Base-by-base conservation (phyloP, 2,888 invertebrate genomes). In the Dryocosmus kuriphilus region DNA sequence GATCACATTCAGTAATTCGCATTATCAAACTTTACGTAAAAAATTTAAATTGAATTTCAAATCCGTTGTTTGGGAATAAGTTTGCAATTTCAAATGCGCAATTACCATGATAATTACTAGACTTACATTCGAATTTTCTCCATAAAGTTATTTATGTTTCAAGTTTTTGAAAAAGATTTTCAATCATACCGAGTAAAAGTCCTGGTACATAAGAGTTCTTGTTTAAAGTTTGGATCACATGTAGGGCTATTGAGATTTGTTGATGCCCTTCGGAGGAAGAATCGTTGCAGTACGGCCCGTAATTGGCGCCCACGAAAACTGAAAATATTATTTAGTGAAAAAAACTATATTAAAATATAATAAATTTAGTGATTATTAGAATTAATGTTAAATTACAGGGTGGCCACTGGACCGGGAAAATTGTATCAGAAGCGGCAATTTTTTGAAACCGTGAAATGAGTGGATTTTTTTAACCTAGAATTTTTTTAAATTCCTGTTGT, bases 241-340 rank as follows among this genome's bases (percentile, higher is more conserved):
- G 89, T 11, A 91, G 86, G 2, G 92, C 91, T 22, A 92, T 90
- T 8, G 91, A 89, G 55, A 92, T 86, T 82, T 92, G 89, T 78
- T 92, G 91, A 75, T 90, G 87, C 24, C 91, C 92, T 67, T 87
- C 88, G 16, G 85, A 77, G 55, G 89, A 88, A 5, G 91, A 88
- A 16, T 87, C 84, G 51, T 92, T 90, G 81, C 92, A 92, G 61
- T 91, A 88, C 0, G 89, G 88, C 5, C 92, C 92, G n/a, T 88
- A 83, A 81, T 91, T 91, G 2, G 88, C 85, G 77, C 92, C 91
- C 63, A 92, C 87, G 67, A 92, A 89, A 24, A 90, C 92, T 92
- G 83, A 38, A 80, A 82, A 63, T 16, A 16, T 46, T 9, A 55
- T 46, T 62, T 0, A 35, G 1, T 35, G 9, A 2, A 35, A 9